Evolutionary conservation across 2,888 invertebrate genomes (phyloP).

Genomic region (Omphaloscelis lunosa): DNA sequence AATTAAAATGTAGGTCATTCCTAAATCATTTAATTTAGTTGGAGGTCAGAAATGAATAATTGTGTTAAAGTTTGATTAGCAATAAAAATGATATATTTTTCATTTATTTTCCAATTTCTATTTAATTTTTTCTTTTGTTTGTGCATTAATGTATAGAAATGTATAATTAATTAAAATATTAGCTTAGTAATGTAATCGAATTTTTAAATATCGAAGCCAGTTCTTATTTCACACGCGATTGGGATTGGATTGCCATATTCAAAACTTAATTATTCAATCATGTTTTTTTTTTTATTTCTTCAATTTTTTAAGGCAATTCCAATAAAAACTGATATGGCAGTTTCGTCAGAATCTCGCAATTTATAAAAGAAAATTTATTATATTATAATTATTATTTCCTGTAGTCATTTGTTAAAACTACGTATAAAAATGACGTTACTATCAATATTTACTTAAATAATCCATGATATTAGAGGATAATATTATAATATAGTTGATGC

Average conservation of each 20-base stretch:
- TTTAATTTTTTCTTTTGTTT: conserved; percentile 25
- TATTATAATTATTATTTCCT: conserved; percentile 2
- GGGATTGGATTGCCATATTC: conserved; percentile 32
- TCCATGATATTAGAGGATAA: conserved; percentile 6
- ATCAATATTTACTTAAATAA: conserved; percentile 23
- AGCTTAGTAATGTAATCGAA: conserved; percentile 34
- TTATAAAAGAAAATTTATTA: conserved; percentile 2
- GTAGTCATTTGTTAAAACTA: conserved; percentile 18
- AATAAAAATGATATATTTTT: conserved; percentile 13
- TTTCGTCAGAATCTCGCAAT: conserved; percentile 40
- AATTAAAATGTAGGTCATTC: conserved; percentile 7
- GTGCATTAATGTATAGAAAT: conserved; percentile 42
- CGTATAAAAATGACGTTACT: conserved; percentile 3
- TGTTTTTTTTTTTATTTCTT: not conserved
- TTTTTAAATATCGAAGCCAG: conserved; percentile 24
- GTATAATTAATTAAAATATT: conserved; percentile 46
- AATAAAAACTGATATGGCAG: conserved; percentile 11
- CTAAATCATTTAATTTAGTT: conserved; percentile 1
- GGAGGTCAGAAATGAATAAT: not conserved
- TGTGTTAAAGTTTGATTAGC: conserved; percentile 5
- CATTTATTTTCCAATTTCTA: conserved; percentile 4
- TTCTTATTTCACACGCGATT: conserved; percentile 10
- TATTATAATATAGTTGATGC: not conserved
- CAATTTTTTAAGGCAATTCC: not conserved
- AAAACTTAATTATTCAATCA: not conserved